phyloP scores from a whole-genome alignment of 2,888 invertebrate species.

The Meteorus colon region DNA sequence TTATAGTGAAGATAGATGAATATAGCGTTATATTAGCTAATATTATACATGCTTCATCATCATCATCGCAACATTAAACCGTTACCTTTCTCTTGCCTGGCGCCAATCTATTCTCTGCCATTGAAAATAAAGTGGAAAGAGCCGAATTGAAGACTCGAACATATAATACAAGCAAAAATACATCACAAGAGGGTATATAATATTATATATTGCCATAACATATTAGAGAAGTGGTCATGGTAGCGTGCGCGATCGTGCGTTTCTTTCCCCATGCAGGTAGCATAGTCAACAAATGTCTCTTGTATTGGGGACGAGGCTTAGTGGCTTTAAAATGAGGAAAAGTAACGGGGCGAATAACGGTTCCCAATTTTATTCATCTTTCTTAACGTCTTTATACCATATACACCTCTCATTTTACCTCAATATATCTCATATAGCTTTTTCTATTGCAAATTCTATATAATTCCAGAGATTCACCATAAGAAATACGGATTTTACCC shows the following conservation, averaged over 20 bases:
- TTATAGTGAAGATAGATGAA: background rate
- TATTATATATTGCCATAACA: background rate
- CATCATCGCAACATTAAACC: background rate
- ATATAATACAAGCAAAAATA: background rate
- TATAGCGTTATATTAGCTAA: slow-evolving; percentile 12
- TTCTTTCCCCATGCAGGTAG: background rate
- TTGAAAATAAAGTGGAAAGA: slow-evolving; percentile 1
- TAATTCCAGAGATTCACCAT: too few species aligned
- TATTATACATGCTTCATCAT: background rate
- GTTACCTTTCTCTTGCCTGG: background rate
- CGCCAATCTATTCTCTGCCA: background rate
- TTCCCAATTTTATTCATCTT: slow-evolving; percentile 54
- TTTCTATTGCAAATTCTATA: too few species aligned
- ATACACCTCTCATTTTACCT: slow-evolving; percentile 5
- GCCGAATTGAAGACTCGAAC: background rate
- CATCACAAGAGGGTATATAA: background rate
- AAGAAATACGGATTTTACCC: too few species aligned
- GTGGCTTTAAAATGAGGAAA: slow-evolving; percentile 61
- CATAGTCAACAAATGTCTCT: slow-evolving; percentile 13
- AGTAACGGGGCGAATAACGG: slow-evolving; percentile 64
- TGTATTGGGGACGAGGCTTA: slow-evolving; percentile 41
- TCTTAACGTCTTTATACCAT: slow-evolving; percentile 45
- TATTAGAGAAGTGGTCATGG: background rate
- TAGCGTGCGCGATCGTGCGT: background rate
- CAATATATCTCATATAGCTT: background rate